Conservation (phyloP, 2,888 invertebrate species). For the Mesorhabditis belari region DNA sequence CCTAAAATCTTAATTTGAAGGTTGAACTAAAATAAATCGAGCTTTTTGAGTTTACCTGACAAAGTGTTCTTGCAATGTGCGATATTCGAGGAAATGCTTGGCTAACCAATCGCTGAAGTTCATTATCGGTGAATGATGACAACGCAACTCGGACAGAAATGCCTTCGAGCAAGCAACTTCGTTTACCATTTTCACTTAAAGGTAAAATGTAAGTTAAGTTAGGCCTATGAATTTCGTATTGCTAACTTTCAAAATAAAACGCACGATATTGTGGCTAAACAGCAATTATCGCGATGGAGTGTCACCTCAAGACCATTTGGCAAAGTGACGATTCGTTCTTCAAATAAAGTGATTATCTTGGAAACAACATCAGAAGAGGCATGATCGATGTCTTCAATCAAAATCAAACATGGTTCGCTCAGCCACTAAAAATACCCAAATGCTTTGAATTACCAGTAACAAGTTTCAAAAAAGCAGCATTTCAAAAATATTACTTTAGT, state of each 20-base stretch:
- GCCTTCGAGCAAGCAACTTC: conserved; percentile 18
- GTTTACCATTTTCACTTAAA: conserved; percentile 24
- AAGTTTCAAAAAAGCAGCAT: background rate
- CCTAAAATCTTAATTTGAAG: too few species aligned
- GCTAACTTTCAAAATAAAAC: too few species aligned
- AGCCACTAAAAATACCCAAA: conserved; percentile 23
- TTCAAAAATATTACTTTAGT: conserved; percentile 19
- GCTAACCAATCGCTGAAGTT: conserved; percentile 23
- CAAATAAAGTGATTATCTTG: conserved; percentile 29
- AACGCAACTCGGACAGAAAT: conserved; percentile 27
- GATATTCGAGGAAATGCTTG: background rate
- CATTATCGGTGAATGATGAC: conserved; percentile 24
- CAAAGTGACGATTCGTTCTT: conserved; percentile 37
- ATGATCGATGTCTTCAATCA: conserved; percentile 89
- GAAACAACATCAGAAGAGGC: conserved; percentile 81
- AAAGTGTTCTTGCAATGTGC: background rate
- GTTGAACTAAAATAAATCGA: background rate
- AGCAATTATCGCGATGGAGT: too few species aligned
- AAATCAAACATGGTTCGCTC: conserved; percentile 66
- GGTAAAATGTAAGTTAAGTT: too few species aligned
- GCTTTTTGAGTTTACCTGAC: background rate
- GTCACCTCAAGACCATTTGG: background rate
- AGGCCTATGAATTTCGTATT: too few species aligned
- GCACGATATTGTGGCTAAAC: too few species aligned
- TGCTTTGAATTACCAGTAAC: background rate